These are phyloP conservation scores for Melanchra persicariae DNA, from an alignment of 2,888 invertebrate species.

Conservation along the genomic window DNA sequence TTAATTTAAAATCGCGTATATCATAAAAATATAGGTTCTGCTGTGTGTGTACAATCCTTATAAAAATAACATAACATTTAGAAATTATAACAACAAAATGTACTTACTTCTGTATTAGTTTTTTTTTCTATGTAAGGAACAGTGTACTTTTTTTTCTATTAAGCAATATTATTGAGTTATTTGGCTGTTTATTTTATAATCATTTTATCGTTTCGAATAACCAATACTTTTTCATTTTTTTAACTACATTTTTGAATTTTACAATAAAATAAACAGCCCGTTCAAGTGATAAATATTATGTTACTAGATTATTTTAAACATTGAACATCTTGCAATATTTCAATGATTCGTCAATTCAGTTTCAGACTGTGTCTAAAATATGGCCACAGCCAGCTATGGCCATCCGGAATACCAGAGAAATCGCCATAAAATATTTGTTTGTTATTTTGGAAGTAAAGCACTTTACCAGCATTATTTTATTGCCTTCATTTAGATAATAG, in stretches of 20 bases:
- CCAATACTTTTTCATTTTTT: background rate
- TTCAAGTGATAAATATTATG: background rate
- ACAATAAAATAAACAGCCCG: conserved; percentile 33
- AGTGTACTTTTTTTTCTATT: background rate
- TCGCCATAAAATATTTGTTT: too few species aligned
- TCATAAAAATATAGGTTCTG: conserved; percentile 45
- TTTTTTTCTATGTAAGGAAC: conserved; percentile 21
- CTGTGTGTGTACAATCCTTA: conserved; percentile 66
- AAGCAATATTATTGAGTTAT: conserved; percentile 9
- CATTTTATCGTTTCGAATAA: background rate
- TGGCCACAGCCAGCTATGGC: too few species aligned
- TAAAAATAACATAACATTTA: conserved; percentile 62
- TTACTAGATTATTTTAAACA: conserved; percentile 40
- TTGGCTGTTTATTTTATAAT: conserved; percentile 17
- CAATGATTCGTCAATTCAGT: too few species aligned
- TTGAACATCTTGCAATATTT: background rate
- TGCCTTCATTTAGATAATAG: too few species aligned
- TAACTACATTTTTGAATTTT: too few species aligned
- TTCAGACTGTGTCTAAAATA: too few species aligned
- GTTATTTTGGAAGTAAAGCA: too few species aligned
- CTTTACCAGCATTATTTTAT: too few species aligned
- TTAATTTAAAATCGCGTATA: conserved; percentile 19
- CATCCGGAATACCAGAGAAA: too few species aligned
- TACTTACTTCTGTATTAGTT: conserved; percentile 43
- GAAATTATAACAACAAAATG: conserved; percentile 65